A percentile compares a stretch with the other conserved stretches of the same genome.
These are phyloP conservation scores for Agriopis aurantiaria DNA, from an alignment of 2,888 invertebrate genomes.

Conservation along the genomic window DNA sequence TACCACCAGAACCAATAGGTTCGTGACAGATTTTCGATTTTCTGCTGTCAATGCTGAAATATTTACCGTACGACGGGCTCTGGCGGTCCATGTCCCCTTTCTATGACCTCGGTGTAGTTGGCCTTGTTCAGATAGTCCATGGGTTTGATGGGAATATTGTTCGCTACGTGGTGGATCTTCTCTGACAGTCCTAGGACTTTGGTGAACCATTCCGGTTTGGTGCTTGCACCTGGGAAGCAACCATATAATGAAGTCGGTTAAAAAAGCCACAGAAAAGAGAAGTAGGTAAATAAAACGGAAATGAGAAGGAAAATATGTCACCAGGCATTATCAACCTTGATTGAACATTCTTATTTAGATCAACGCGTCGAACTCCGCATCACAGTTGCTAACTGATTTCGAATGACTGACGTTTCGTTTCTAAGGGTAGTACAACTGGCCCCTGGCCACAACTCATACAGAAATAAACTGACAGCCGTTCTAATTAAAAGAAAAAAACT, in stretches of 20 bases:
- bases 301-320: too few relatives aligned
- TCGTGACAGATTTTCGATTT: background rate
- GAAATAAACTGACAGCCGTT: too few relatives aligned
- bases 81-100: slow-evolving; percentile 90
- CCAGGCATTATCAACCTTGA: too few relatives aligned
- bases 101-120: slow-evolving; percentile 90
- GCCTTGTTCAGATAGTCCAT: slow-evolving; percentile 87
- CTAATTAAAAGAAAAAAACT: too few relatives aligned
- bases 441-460: too few relatives aligned
- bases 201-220: slow-evolving; percentile 72
- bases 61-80: slow-evolving; percentile 86
- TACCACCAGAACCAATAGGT: too few relatives aligned
- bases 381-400: too few relatives aligned
- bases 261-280: background rate
- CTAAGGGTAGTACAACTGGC: too few relatives aligned
- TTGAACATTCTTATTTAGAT: too few relatives aligned
- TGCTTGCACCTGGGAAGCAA: slow-evolving; percentile 56
- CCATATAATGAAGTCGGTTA: background rate
- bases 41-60: background rate
- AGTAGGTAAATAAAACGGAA: too few relatives aligned
- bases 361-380: too few relatives aligned
- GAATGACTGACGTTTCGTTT: too few relatives aligned
- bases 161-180: slow-evolving; percentile 88
- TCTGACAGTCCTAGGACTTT: slow-evolving; percentile 85
- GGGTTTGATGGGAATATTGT: slow-evolving; percentile 88